These are phyloP conservation scores for Aythya baeri DNA, from an alignment of 2,113 vertebrate species.

Conservation along the genomic window DNA sequence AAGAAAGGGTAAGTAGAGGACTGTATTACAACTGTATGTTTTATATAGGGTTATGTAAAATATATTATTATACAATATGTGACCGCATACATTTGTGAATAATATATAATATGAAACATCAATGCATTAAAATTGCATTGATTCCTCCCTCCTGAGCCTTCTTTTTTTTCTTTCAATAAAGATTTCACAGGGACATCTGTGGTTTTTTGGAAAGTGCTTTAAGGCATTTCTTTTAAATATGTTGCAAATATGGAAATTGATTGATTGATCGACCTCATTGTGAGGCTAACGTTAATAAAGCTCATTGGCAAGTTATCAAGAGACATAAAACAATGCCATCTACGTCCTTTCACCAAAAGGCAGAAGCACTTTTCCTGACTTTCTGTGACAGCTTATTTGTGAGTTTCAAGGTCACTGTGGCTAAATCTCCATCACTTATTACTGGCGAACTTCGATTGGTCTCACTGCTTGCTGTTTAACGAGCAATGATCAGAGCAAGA, in stretches of 20 bases:
- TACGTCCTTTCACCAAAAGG: conserved; percentile 9
- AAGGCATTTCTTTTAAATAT: conserved; percentile 58
- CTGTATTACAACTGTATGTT: neutral
- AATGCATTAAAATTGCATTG: conserved; percentile 5
- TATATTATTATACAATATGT: neutral
- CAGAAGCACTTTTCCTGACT: conserved; percentile 2
- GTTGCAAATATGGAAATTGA: conserved; percentile 57
- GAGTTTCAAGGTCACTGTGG: conserved; percentile 18
- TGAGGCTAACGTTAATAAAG: conserved; percentile 43
- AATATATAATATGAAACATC: neutral
- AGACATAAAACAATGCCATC: conserved; percentile 19
- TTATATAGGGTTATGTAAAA: neutral
- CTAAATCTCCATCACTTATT: neutral
- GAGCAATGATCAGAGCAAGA: neutral
- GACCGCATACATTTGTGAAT: neutral
- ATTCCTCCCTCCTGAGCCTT: neutral
- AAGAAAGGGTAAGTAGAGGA: neutral
- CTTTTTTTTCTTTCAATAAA: neutral
- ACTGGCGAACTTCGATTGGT: neutral
- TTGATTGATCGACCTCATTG: conserved; percentile 60
- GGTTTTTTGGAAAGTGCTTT: conserved; percentile 62
- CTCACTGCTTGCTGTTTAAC: neutral
- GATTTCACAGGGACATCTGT: conserved; percentile 10
- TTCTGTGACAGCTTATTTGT: neutral
- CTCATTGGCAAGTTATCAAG: conserved; percentile 49